A percentile compares a stretch with the other conserved stretches of the same genome.
These are phyloP conservation scores for Nyctibius bracteatus DNA, from an alignment of 2,113 vertebrate genomes.

Conservation along the genomic window DNA sequence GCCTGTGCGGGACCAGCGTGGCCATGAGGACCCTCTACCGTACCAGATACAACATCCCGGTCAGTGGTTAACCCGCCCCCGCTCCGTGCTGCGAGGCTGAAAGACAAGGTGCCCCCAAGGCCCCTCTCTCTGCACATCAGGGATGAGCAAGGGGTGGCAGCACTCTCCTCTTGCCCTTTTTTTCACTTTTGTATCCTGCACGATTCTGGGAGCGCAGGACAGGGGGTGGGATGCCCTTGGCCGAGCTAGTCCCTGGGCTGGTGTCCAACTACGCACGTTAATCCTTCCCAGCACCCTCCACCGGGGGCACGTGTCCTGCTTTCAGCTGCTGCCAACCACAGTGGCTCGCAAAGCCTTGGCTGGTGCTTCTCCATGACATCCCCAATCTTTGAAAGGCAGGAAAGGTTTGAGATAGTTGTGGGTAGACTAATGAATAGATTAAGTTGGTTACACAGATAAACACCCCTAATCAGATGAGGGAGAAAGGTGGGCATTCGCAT, in stretches of 20 bases:
- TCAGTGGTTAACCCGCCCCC: slow-evolving; percentile 17
- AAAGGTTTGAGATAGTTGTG: background rate
- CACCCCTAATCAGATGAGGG: background rate
- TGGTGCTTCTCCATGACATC: background rate
- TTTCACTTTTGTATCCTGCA: rapidly evolving
- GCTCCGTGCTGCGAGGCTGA: rapidly evolving
- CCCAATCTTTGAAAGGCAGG: background rate
- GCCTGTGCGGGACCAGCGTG: slow-evolving; percentile 72
- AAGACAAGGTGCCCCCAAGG: rapidly evolving
- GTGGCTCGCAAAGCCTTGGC: rapidly evolving
- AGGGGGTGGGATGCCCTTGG: background rate
- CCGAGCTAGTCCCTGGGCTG: rapidly evolving
- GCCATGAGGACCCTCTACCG: slow-evolving; percentile 84
- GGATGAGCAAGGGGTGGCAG: background rate
- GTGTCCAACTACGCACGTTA: rapidly evolving
- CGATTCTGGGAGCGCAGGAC: background rate
- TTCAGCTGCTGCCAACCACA: background rate
- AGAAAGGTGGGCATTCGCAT: background rate
- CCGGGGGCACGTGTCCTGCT: background rate
- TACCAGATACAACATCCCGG: slow-evolving; percentile 83
- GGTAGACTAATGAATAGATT: background rate
- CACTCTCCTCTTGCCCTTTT: rapidly evolving
- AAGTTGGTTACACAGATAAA: background rate
- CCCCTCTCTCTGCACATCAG: background rate
- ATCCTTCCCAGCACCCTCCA: background rate